phyloP scores from a whole-genome alignment of 1,140 invertebrate genomes.

The Drosophila gunungcola region DNA sequence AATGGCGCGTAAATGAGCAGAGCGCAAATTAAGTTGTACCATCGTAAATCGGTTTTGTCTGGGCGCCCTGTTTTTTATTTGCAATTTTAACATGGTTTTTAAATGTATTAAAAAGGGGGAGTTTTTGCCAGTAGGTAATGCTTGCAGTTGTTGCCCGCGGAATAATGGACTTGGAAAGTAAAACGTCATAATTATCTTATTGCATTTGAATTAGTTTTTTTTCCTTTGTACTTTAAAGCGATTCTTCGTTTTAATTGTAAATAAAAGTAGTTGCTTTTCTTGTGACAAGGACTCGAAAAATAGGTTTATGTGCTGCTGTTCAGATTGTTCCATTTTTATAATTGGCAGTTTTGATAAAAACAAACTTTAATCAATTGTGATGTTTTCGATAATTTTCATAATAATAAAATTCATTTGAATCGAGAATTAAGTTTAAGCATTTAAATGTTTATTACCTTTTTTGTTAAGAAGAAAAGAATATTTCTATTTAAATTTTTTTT shows the following conservation, averaged over 20 bases:
- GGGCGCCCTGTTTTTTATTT: slow-evolving; percentile 25
- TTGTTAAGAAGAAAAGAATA: too few relatives aligned
- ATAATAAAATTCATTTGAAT: too few relatives aligned
- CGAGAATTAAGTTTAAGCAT: too few relatives aligned
- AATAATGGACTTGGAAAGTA: not conserved
- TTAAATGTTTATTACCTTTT: too few relatives aligned
- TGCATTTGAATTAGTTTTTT: slow-evolving; percentile 3
- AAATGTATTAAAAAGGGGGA: slow-evolving; percentile 16
- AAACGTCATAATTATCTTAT: slow-evolving; percentile 12
- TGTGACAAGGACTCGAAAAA: too few relatives aligned
- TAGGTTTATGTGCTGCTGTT: too few relatives aligned
- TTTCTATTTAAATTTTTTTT: too few relatives aligned
- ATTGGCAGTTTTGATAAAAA: too few relatives aligned
- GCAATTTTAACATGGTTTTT: slow-evolving; percentile 14
- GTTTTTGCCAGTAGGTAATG: not conserved
- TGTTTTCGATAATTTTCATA: too few relatives aligned
- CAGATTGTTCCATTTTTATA: too few relatives aligned
- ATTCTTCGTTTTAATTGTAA: not conserved
- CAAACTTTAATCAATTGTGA: too few relatives aligned
- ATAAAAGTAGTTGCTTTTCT: not conserved
- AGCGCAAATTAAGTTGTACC: slow-evolving; percentile 53
- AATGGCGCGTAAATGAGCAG: slow-evolving; percentile 61
- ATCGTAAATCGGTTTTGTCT: slow-evolving; percentile 57
- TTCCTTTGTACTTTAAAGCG: not conserved
- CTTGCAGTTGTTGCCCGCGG: not conserved